A percentile compares a stretch with the other conserved stretches of the same genome.
Evolutionary conservation across 2,113 vertebrate genomes (phyloP).

Genomic region (Poeciliopsis prolifica): DNA sequence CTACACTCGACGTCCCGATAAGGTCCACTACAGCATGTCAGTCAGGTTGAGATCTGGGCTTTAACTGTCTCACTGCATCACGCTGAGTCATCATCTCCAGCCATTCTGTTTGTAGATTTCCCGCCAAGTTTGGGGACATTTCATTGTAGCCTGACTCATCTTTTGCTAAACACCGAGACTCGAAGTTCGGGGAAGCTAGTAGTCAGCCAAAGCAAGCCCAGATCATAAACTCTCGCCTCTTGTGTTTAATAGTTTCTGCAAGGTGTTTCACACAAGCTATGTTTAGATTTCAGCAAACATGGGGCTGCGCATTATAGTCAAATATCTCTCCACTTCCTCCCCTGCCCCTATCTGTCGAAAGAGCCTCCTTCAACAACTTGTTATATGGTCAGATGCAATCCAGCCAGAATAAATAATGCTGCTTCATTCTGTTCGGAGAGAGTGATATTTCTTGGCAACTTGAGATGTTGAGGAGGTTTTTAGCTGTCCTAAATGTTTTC

Average conservation of each 20-base stretch:
- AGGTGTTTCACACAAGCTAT: too few species aligned
- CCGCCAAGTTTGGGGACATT: not conserved
- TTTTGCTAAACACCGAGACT: not conserved
- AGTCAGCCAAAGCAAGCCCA: too few species aligned
- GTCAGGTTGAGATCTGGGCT: not conserved
- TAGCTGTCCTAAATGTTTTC: not conserved
- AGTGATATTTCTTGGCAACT: not conserved
- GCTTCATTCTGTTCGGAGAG: not conserved
- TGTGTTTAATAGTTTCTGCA: too few species aligned
- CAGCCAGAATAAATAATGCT: too few species aligned
- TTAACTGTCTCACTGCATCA: not conserved
- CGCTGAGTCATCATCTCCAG: not conserved
- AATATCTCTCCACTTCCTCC: not conserved
- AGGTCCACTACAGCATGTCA: not conserved
- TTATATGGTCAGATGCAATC: not conserved
- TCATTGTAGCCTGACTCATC: not conserved
- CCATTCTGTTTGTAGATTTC: not conserved
- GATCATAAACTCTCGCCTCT: too few species aligned
- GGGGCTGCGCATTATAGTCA: not conserved
- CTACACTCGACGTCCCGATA: not conserved
- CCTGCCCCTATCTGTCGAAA: not conserved
- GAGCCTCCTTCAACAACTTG: not conserved
- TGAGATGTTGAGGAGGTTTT: not conserved
- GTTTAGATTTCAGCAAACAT: not conserved
- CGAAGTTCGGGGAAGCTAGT: too few species aligned